phyloP scores from a whole-genome alignment of 2,113 vertebrate species.

The Ivindomyrus marchei region DNA sequence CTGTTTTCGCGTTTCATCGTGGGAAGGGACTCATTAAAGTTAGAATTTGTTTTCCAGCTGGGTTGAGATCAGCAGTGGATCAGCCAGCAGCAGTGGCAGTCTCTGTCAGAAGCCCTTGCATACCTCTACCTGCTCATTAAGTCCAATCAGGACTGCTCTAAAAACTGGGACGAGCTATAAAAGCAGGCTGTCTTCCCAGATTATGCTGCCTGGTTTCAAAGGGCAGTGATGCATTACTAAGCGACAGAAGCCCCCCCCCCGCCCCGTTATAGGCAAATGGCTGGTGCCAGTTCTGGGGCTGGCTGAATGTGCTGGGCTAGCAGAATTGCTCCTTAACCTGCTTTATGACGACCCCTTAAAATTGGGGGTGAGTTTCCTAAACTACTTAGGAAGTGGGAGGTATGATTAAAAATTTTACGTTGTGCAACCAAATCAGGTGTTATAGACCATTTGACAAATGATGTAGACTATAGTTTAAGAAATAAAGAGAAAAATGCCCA shows the following conservation, averaged over 20 bases:
- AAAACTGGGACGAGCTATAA: neutral
- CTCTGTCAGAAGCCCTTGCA: neutral
- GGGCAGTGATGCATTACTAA: neutral
- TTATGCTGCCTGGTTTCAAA: neutral
- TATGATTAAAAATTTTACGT: neutral
- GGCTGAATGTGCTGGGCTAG: neutral
- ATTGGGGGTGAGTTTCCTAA: neutral
- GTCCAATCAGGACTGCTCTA: constrained; percentile 5
- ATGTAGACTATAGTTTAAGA: neutral
- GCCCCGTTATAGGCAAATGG: neutral
- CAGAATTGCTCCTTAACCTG: neutral
- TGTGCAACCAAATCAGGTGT: neutral
- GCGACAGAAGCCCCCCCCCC: neutral
- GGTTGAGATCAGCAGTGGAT: neutral
- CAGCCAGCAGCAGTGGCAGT: neutral
- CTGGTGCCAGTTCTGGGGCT: neutral
- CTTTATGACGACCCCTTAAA: neutral
- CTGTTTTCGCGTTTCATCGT: neutral
- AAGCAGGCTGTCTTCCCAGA: constrained; percentile 3
- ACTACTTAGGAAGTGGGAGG: neutral
- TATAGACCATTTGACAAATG: neutral
- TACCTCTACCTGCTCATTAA: constrained; percentile 2
- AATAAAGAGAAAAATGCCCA: neutral
- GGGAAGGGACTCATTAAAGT: neutral
- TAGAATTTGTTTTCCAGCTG: neutral